These are phyloP conservation scores for Melanogrammus aeglefinus DNA, from an alignment of 2,797 vertebrate genomes.

Conservation along the genomic window DNA sequence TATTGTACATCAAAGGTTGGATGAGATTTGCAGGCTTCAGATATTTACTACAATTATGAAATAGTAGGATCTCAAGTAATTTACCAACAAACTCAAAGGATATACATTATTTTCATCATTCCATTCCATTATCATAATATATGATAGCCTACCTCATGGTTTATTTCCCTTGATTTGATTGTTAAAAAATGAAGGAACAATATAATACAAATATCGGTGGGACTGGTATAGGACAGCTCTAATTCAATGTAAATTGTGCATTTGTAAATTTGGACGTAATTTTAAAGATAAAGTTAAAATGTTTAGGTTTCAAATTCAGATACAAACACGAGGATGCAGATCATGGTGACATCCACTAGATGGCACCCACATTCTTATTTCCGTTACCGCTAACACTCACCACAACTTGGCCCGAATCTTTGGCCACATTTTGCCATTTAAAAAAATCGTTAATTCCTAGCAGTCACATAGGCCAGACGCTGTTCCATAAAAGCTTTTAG, in stretches of 20 bases:
- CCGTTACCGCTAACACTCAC: conserved; percentile 21
- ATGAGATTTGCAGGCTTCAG: neutral
- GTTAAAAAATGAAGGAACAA: neutral
- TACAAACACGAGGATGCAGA: neutral
- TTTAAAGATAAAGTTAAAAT: neutral
- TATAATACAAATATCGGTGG: neutral
- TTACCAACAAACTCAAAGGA: neutral
- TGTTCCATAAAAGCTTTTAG: conserved; percentile 74
- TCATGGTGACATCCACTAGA: conserved; percentile 57
- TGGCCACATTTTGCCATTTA: conserved; percentile 11
- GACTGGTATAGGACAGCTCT: neutral
- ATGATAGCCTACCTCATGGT: too few relatives aligned
- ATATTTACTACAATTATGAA: neutral
- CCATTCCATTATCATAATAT: neutral
- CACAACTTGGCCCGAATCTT: conserved; percentile 52
- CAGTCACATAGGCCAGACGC: conserved; percentile 56
- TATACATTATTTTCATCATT: neutral
- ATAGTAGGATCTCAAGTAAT: neutral
- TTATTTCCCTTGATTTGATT: neutral
- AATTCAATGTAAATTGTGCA: neutral
- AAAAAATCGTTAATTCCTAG: conserved; percentile 64
- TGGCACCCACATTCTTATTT: conserved; percentile 53
- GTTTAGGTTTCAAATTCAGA: neutral
- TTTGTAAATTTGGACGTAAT: neutral
- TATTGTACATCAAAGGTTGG: too few relatives aligned